Percentiles rank a stretch among this genome's conserved stretches.
Evolutionary conservation across 2,113 vertebrate genomes (phyloP).

Genomic region (Paradisaea rubra): DNA sequence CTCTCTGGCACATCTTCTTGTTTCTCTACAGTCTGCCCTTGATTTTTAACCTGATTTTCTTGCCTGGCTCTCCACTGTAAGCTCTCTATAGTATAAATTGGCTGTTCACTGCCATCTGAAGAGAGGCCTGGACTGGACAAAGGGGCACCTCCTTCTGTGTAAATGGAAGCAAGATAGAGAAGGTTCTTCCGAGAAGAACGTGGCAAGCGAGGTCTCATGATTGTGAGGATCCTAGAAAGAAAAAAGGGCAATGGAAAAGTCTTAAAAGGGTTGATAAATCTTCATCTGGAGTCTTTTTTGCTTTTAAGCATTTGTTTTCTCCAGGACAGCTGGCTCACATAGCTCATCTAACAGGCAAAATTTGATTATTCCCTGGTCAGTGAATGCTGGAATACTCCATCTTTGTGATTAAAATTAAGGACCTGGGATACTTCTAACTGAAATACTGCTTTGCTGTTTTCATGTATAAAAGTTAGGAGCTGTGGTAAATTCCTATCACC

Average conservation of each 20-base stretch:
- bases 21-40: background rate
- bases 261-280: background rate
- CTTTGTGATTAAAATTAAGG: background rate
- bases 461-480: background rate
- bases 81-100: slow-evolving; percentile 86
- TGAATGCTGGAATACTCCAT: background rate
- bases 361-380: background rate
- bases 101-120: slow-evolving; percentile 60
- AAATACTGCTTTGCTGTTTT: background rate
- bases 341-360: background rate
- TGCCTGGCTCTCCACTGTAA: slow-evolving; percentile 75
- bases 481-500: background rate
- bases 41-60: slow-evolving; percentile 33
- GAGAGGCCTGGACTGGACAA: slow-evolving; percentile 1
- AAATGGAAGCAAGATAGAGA: slow-evolving; percentile 85
- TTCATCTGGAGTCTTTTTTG: background rate
- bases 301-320: background rate
- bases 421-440: background rate
- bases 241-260: background rate
- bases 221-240: slow-evolving; percentile 78
- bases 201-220: slow-evolving; percentile 84
- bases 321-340: background rate
- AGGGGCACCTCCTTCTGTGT: slow-evolving; percentile 76
- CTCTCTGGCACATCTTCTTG: background rate
- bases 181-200: slow-evolving; percentile 78